Conservation (phyloP, 2,797 vertebrate species). For the Platalea minor region DNA sequence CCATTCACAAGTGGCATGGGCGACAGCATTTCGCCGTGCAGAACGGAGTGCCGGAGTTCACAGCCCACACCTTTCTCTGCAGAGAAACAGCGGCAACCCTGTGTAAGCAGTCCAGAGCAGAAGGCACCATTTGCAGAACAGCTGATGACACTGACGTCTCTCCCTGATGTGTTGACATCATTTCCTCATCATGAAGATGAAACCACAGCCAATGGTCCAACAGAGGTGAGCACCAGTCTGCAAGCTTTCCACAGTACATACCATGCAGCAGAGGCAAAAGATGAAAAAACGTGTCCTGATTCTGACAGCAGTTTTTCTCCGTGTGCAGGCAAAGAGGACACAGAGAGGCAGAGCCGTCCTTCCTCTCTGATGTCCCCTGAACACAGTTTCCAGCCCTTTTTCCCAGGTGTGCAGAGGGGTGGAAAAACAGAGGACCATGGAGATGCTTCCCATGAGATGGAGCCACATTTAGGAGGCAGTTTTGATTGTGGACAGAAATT, state of each 20-base stretch:
- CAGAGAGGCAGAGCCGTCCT: conserved; percentile 82
- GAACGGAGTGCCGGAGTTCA: conserved; percentile 67
- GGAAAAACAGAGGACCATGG: conserved; percentile 61
- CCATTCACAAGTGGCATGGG: conserved; percentile 75
- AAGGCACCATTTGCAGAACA: conserved; percentile 54
- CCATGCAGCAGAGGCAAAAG: conserved; percentile 18
- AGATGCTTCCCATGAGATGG: conserved; percentile 72
- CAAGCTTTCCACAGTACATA: conserved; percentile 39
- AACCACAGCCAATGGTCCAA: conserved; percentile 82
- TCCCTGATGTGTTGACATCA: conserved; percentile 77
- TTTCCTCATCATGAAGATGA: conserved; percentile 63
- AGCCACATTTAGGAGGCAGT: conserved; percentile 75
- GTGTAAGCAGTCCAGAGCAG: background rate
- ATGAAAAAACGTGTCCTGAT: conserved; percentile 38
- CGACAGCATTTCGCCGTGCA: conserved; percentile 70
- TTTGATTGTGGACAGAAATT: conserved; percentile 73
- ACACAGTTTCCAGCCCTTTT: conserved; percentile 74
- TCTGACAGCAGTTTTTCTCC: conserved; percentile 57
- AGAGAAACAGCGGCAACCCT: conserved; percentile 56
- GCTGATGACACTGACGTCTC: conserved; percentile 11
- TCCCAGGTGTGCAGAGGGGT: conserved; percentile 52
- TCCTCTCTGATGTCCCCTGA: conserved; percentile 84
- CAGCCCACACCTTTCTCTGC: background rate
- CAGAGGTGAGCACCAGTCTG: conserved; percentile 78
- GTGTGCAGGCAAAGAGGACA: conserved; percentile 65